These are phyloP conservation scores for Calyptomena viridis DNA, from an alignment of 2,113 vertebrate species.

Conservation along the genomic window DNA sequence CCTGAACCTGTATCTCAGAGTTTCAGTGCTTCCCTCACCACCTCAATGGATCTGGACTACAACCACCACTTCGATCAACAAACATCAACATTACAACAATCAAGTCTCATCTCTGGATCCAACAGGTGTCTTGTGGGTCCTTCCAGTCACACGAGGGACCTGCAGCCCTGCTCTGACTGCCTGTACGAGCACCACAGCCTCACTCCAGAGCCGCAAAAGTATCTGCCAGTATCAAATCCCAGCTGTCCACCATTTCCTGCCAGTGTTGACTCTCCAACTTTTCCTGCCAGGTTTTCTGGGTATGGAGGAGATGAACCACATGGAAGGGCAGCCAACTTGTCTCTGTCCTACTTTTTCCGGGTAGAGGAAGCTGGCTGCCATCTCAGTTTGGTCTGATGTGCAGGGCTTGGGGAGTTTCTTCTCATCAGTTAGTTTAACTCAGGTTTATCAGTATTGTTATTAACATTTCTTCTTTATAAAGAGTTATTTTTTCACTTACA, in stretches of 20 bases:
- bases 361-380: not conserved
- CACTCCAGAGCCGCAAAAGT: not conserved
- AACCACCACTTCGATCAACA: not conserved
- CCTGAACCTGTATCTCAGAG: not conserved
- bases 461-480: not conserved
- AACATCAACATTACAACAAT: not conserved
- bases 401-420: not conserved
- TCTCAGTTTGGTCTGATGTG: not conserved
- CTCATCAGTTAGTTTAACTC: not conserved
- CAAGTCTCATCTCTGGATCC: not conserved
- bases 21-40: not conserved
- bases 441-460: not conserved
- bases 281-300: not conserved
- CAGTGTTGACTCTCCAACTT: not conserved
- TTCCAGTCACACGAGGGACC: not conserved
- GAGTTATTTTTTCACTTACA: not conserved
- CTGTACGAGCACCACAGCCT: not conserved
- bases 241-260: not conserved
- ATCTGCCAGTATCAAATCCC: not conserved
- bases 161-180: not conserved
- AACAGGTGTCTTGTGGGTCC: not conserved
- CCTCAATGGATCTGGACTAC: not conserved
- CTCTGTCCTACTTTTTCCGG: not conserved
- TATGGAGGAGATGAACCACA: too few relatives aligned
- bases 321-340: not conserved